These are phyloP conservation scores for Thalassoma bifasciatum DNA, from an alignment of 2,113 vertebrate species.

Conservation along the genomic window DNA sequence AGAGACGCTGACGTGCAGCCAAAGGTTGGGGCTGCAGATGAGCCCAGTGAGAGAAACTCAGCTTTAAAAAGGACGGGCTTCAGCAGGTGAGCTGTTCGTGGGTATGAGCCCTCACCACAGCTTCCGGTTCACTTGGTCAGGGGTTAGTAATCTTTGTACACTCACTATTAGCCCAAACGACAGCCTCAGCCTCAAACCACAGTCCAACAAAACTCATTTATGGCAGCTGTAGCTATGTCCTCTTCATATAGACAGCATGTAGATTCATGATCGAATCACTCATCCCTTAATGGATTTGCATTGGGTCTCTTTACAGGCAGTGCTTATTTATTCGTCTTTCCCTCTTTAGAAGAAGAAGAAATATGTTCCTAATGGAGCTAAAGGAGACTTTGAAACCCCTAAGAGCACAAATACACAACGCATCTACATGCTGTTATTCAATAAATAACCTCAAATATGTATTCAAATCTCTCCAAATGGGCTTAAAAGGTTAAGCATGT, in stretches of 20 bases:
- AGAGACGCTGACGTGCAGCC: background rate
- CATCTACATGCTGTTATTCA: background rate
- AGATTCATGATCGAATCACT: background rate
- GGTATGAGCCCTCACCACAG: too few relatives aligned
- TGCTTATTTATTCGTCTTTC: background rate
- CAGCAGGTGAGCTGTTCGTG: too few relatives aligned
- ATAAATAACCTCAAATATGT: background rate
- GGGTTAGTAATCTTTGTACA: too few relatives aligned
- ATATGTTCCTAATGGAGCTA: background rate
- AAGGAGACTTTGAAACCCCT: background rate
- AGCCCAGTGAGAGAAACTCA: too few relatives aligned
- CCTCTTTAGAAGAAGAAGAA: constrained; percentile 13
- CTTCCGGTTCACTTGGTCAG: too few relatives aligned
- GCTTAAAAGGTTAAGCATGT: background rate
- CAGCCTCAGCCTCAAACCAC: too few relatives aligned
- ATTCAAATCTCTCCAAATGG: too few relatives aligned
- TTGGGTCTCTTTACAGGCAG: background rate
- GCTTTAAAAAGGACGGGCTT: too few relatives aligned
- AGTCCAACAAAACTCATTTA: too few relatives aligned
- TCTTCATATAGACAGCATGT: background rate
- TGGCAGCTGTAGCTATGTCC: background rate
- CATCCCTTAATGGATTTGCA: background rate
- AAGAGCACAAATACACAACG: background rate
- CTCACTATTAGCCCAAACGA: too few relatives aligned
- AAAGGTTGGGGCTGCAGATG: too few relatives aligned